Percentiles rank a stretch among this genome's conserved stretches.
These are phyloP conservation scores for Pollimyrus isidori DNA, from an alignment of 2,113 vertebrate genomes.

Conservation along the genomic window DNA sequence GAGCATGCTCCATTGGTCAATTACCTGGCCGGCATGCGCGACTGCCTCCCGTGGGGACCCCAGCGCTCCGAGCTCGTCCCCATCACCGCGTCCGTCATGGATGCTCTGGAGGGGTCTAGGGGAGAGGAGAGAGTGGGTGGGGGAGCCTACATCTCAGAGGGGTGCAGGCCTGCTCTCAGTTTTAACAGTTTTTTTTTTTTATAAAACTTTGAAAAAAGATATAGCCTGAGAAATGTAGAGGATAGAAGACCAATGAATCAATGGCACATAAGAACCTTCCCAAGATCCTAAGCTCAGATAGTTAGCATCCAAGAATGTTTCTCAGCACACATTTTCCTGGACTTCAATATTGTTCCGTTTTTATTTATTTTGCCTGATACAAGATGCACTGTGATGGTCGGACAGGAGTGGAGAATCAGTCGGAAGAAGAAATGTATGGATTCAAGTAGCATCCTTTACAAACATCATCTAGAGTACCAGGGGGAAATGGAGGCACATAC, in stretches of 20 bases:
- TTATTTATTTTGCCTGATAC: neutral
- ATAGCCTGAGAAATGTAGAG: neutral
- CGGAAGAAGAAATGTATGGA: neutral
- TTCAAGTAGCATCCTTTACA: neutral
- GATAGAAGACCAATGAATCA: neutral
- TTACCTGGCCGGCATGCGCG: conserved; percentile 71
- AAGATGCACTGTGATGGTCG: neutral
- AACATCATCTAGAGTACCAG: neutral
- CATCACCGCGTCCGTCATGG: conserved; percentile 83
- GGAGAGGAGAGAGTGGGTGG: neutral
- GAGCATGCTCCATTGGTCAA: neutral
- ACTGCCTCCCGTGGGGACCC: conserved; percentile 74
- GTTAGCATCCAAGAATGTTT: neutral
- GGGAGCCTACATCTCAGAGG: neutral
- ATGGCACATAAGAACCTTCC: neutral
- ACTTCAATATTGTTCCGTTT: neutral
- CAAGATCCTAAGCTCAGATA: neutral
- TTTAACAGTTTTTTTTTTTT: neutral
- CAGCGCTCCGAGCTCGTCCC: conserved; percentile 71
- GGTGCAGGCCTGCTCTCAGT: neutral
- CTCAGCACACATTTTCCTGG: neutral
- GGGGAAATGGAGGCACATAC: neutral
- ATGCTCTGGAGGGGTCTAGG: conserved; percentile 32
- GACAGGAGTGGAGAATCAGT: neutral
- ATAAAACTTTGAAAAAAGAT: neutral